Evolutionary conservation across 2,113 vertebrate species (phyloP), one percentile per base, ranked within the genome.

Genomic region (Bombycilla garrulus): DNA sequence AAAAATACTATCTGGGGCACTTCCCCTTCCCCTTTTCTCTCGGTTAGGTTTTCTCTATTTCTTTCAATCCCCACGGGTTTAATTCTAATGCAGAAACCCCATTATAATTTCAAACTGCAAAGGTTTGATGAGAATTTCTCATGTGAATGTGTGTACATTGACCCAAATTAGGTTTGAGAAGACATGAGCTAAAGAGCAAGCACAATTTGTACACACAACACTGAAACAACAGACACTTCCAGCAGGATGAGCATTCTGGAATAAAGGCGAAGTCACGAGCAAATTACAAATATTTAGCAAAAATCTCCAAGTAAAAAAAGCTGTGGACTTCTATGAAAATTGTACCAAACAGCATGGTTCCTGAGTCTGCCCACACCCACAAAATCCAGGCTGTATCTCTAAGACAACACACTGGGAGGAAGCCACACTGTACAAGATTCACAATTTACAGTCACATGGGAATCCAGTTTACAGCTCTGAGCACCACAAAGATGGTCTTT

Each of bases 221-320:
- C 61, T 78, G 51, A 73, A 86, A 88, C 58, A 76, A 44, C 16
- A 26, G 38, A 35, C 48, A 6, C 67, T 48, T 50, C 44, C 74
- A 80, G 25, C 25, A 70, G 66, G 1, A 1, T 26, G 67, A 81
- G 45, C 40, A 42, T 74, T 28, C 38, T 74, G 69, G n/a, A 78
- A 83, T 67, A 85, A 61, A 50, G 84, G 15, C 0, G 0, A 76
- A 89, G 66, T 15, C 66, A 35, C 26, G 5, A 24, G 36, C 48
- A 69, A 91, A 65, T 77, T 48, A 69, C 23, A 91, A 36, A 22
- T 42, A 65, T 29, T 48, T 42, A 70, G 66, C 61, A 81, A 81
- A 89, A 86, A 58, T 31, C 57, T 76, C 25, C 45, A 38, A 74
- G 56, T 50, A 71, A 85, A 87, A 93, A 83, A 86, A 92, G 47